Base-by-base conservation (phyloP, 2,113 vertebrate genomes). In the Arothron firmamentum region DNA sequence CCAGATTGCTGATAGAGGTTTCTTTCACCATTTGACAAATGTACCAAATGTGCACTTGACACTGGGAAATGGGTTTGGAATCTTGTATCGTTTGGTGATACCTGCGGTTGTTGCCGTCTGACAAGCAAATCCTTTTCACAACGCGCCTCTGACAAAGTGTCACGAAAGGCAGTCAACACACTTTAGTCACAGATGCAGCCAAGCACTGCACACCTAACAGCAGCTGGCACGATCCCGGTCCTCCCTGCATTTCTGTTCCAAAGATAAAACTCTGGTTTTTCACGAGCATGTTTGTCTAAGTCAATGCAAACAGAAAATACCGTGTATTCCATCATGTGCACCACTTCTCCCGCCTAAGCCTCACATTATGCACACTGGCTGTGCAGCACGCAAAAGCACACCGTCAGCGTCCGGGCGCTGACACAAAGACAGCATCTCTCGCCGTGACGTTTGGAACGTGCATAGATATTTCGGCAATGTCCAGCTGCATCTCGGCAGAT, bases 1-100 rank as follows among this genome's bases (percentile, higher is more conserved):
- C 93, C 92, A 96, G 93, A 95, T 94, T 93, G 93, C 88, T 83
- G 92, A 92, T 88, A 89, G 83, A 85, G 85, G 85, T 21, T 21
- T 21, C 18, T 21, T 31, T n/a, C 34, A 12, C 20, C 5, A 21
- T 52, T 8, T 38, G 42, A 34, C 23, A 52, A 18, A 21, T 43
- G 41, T 28, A 47, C 45, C n/a, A 38, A 17, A 10, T 16, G 8
- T 7, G 3, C n/a, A 10, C 34, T 38, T 38, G 11, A 38, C 34
- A 38, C 34, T 38, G 34, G 8, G 34, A 38, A 38, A 38, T 38
- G 34, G 8, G 34, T 38, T 38, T 38, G 34, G 11, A 38, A 38
- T 38, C 34, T 38, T 38, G 9, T 12, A 38, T 38, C 8, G 12
- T 38, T 38, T 38, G 34, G 34, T 12, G 34, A 38, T 38, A 38